Base-by-base conservation (phyloP, 2,113 vertebrate genomes). In the Boulengeromyrus knoepffleri region DNA sequence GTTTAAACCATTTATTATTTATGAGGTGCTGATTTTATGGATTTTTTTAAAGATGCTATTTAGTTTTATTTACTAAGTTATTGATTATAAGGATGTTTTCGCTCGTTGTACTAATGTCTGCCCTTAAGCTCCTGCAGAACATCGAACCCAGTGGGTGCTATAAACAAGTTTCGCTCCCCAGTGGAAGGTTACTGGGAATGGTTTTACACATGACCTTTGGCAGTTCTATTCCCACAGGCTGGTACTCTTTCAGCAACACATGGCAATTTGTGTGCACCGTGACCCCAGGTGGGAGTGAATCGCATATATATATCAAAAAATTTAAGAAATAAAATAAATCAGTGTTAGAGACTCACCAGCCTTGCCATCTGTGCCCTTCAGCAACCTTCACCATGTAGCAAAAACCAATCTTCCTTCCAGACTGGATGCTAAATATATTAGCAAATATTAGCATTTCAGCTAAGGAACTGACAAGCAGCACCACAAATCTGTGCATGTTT, bases 201-300 rank as follows among this genome's bases (percentile, higher is more conserved):
- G 53, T 83, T 83, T 80, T 49, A 13, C 88, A 19, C 70, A 39
- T 77, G 88, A 89, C 47, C 88, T 89, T 80, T 89, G 27, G 15
- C 8, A 0, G 45, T 13, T 74, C 10, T 47, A 36, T 21, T 3
- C 46, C 39, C 66, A 80, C 27, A 12, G 88, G 31, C 42, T 31
- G 12, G 10, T 17, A 7, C 49, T 21, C 27, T 46, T 31, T 46
- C 85, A 27, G 85, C 27, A 31, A 19, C 47, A 21, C 21, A 86
- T n/a, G n/a, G 85, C 24, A 27, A 21, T 49, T 13, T 8, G 24
- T 50, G 4, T 17, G 27, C n/a, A 31, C 24, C 19, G 6, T 31
- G 49, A 87, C 83, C 83, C 24, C 21, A 46, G 47, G 85, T 50
- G 83, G 83, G 5, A 85, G 6, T n/a, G 19, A 45, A 46, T 85